Base-by-base conservation (phyloP, 2,888 invertebrate species). In the Emmelina monodactyla region DNA sequence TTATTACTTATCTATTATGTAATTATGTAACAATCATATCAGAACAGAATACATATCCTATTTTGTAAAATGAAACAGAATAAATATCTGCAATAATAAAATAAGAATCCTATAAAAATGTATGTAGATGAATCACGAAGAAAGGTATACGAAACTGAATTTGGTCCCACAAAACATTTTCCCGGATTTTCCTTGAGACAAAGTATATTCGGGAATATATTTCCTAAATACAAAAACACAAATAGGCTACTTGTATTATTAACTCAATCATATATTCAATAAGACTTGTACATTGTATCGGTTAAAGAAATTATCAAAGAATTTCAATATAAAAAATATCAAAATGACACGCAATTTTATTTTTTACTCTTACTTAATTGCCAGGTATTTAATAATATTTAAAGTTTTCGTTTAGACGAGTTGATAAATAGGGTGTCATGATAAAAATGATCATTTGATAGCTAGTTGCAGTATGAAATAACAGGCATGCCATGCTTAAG, bases 271-370 rank as follows among this genome's bases (percentile, higher is more conserved):
- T 69, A 53, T 75, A 69, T 65, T 56, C 51, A 48, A 58, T 68
- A 73, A 68, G 61, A 61, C 46, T 57, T 78, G 72, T 78, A 75
- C 55, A 78, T 73, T 75, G 61, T 78, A 76, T 73, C 68, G 68
- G 58, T 69, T 71, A 61, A 66, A 50, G 63, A 62, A 66, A 66
- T 58, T 66, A 66, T 69, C 62, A 69, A 57, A 62, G 58, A 53
- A 71, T 49, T 72, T 65, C 69, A 75, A 73, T 72, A 58, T 60
- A 57, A 54, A 46, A 13, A 13, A 14, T 34, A 12, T 16, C 34
- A 33, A 33, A 34, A 3, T 4, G 25, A 25, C 45, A 58, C 59
- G 56, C 48, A 51, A 55, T 67, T 53, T 43, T 31, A 22, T 14
- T 28, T 22, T 10, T 14, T 25, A n/a, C n/a, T n/a, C n/a, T n/a